These are phyloP conservation scores for Lasioglossum leucozonium DNA, from an alignment of 2,888 invertebrate genomes.

Conservation along the genomic window DNA sequence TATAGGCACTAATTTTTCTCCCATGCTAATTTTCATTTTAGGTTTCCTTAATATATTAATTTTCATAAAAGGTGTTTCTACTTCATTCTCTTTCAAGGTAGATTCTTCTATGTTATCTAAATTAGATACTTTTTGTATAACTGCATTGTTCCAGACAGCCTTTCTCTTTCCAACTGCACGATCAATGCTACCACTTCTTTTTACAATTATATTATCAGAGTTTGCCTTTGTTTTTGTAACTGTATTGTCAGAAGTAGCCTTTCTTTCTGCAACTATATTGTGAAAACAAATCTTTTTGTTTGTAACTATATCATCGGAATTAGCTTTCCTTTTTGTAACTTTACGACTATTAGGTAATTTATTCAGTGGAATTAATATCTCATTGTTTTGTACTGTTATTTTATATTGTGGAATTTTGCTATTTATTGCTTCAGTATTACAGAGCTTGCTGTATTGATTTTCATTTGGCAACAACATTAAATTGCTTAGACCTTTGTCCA, in stretches of 20 bases:
- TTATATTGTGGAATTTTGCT: not conserved
- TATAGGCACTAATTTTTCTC: not conserved
- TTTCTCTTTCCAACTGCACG: not conserved
- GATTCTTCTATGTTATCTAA: not conserved
- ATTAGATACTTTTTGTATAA: not conserved
- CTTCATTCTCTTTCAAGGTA: not conserved
- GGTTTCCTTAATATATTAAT: not conserved
- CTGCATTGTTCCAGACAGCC: not conserved
- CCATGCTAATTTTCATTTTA: not conserved
- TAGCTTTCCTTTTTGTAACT: not conserved
- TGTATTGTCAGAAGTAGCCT: not conserved
- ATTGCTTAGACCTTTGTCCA: not conserved
- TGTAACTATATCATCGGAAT: not conserved
- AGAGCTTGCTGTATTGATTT: not conserved
- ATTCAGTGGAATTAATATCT: not conserved
- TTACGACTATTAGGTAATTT: not conserved
- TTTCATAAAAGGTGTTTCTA: not conserved
- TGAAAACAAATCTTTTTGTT: not conserved
- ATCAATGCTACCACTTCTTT: not conserved
- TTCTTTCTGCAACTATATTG: not conserved
- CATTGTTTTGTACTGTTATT: not conserved
- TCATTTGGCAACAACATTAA: not conserved
- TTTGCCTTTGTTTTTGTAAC: not conserved
- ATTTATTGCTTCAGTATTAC: not conserved
- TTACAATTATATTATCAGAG: not conserved